Base-by-base conservation (phyloP, 2,888 invertebrate genomes). In the Melanotus villosus region DNA sequence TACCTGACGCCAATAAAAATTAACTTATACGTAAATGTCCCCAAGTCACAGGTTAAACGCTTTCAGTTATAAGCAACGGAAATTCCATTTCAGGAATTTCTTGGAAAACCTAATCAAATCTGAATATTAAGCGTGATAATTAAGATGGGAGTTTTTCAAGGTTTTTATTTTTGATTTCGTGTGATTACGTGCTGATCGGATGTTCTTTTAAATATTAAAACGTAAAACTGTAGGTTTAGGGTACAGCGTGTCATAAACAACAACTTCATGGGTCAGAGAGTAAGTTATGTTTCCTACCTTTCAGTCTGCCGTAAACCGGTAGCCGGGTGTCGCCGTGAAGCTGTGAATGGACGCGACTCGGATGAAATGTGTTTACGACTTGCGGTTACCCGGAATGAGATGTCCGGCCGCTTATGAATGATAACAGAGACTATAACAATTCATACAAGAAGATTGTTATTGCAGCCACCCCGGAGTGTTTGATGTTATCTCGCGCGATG, bases 401-500 rank as follows among this genome's bases (percentile, higher is more conserved):
- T 76, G 76, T 78, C 78, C 77, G 73, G 73, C 54, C 65, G 65
- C 72, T 74, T 72, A 72, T 77, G 76, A 76, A 78, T 76, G 78
- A 78, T 77, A 77, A 73, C 73, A 72, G 72, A 62, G 67, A 71
- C 74, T 60, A 72, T 75, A 75, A 78, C 77, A 76, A 77, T 75
- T 76, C 76, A 76, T 76, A 78, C 75, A 71, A 75, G 75, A 74
- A 79, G 79, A 80, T 79, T 76, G 80, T 80, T 78, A 80, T 79
- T 78, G 76, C 77, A 72, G 79, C 81, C 81, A 81, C 82, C 80
- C 77, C 77, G 79, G 78, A 78, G 81, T 78, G 79, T 76, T 74
- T 77, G 82, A 82, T 83, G 76, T 78, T 82, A 82, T 82, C 82
- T 81, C 65, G 65, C 57, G 68, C 69, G 78, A 79, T 77, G 78